Evolutionary conservation across 2,888 invertebrate species (phyloP).

Genomic region (Clusia tigrina): DNA sequence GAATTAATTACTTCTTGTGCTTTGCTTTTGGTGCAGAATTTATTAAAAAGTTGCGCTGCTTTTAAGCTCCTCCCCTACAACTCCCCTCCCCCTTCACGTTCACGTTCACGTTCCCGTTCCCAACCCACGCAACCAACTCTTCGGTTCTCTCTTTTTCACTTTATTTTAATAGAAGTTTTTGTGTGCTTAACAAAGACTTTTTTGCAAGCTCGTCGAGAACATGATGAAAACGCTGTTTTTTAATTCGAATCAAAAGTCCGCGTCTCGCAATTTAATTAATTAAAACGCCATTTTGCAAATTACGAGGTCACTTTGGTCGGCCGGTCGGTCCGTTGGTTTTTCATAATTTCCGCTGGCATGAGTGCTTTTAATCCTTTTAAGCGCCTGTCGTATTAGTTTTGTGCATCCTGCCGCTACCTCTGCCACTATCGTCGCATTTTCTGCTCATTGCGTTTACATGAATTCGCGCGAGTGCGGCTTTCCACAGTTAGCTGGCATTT

Average conservation of each 20-base stretch:
- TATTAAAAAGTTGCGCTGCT: not conserved
- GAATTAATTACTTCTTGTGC: constrained; percentile 3
- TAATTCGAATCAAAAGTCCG: not conserved
- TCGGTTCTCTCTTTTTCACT: no score
- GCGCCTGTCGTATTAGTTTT: no score
- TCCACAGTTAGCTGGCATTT: not conserved
- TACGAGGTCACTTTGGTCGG: not conserved
- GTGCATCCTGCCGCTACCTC: no score
- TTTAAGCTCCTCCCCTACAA: no score
- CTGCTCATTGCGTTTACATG: not conserved
- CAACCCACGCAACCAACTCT: no score
- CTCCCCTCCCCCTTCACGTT: no score
- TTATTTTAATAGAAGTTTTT: no score
- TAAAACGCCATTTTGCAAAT: constrained; percentile 8
- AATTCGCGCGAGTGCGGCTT: not conserved
- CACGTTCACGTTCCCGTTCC: no score
- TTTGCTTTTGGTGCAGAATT: not conserved
- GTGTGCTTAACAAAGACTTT: no score
- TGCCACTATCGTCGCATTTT: not conserved
- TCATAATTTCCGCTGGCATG: not conserved
- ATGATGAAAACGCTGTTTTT: no score
- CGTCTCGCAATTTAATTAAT: constrained; percentile 8
- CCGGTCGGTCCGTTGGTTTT: not conserved
- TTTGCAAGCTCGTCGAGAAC: no score
- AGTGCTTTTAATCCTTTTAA: no score